Percentiles rank a stretch among this genome's conserved stretches.
Conservation (phyloP, 2,888 invertebrate genomes). For the Danaus chrysippus region DNA sequence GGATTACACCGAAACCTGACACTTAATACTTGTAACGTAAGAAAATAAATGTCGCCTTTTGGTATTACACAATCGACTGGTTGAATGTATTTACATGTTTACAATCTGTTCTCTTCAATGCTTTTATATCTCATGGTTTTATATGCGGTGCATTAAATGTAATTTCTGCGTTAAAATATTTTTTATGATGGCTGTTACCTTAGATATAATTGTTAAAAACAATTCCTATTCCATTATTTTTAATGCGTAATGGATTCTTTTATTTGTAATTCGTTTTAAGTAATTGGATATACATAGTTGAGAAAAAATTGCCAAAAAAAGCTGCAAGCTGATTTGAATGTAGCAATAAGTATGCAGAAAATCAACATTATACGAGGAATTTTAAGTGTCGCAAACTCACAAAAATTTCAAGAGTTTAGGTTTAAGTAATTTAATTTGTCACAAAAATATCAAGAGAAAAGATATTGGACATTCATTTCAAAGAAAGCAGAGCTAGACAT, state of each 20-base stretch:
- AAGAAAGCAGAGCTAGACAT: too few relatives aligned
- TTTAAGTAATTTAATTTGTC: too few relatives aligned
- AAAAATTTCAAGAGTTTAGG: too few relatives aligned
- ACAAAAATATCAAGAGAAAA: too few relatives aligned
- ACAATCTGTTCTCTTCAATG: neutral
- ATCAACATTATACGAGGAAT: too few relatives aligned
- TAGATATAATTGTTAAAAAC: neutral
- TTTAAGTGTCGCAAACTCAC: too few relatives aligned
- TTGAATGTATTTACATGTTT: neutral
- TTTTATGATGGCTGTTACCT: neutral
- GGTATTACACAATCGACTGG: neutral
- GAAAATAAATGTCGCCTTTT: neutral
- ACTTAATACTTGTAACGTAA: neutral
- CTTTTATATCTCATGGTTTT: neutral
- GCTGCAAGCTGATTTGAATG: too few relatives aligned
- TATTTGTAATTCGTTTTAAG: too few relatives aligned
- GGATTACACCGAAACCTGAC: conserved; percentile 21
- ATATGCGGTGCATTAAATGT: neutral
- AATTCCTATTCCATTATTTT: neutral
- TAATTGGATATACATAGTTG: too few relatives aligned
- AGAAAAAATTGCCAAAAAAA: too few relatives aligned
- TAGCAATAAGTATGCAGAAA: too few relatives aligned
- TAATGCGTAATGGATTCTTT: neutral
- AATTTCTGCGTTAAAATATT: neutral
- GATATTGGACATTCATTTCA: too few relatives aligned